Conservation (phyloP, 2,113 vertebrate species). For the Dendrocopos noguchii region DNA sequence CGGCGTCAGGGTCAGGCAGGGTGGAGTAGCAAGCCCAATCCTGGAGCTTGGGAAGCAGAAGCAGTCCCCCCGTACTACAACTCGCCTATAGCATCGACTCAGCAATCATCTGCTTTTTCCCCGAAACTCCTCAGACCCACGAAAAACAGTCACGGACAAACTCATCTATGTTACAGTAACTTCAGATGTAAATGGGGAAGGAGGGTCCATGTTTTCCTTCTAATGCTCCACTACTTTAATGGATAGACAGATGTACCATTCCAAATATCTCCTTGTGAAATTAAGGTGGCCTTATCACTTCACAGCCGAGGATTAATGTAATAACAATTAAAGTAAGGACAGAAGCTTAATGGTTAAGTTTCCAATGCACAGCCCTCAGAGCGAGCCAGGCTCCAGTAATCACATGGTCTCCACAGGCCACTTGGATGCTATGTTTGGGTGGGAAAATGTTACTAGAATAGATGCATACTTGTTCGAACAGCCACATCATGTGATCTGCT, state of each 20-base stretch:
- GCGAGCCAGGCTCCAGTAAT: neutral
- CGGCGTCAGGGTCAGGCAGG: neutral
- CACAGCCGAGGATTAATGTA: neutral
- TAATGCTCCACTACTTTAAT: too few species aligned
- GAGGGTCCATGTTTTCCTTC: neutral
- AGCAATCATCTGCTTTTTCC: neutral
- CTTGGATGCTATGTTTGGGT: constrained; percentile 11
- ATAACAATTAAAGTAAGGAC: neutral
- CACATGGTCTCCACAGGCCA: neutral
- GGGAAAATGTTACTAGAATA: constrained; percentile 57
- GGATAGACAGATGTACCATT: accelerated
- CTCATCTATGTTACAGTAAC: accelerated
- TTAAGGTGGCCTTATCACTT: neutral
- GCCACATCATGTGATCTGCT: neutral
- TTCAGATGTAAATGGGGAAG: neutral
- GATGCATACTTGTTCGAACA: neutral
- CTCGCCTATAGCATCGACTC: neutral
- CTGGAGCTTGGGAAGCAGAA: neutral
- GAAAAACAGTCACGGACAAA: neutral
- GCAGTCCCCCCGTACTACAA: too few species aligned
- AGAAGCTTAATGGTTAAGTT: neutral
- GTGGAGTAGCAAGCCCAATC: neutral
- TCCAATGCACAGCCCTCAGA: accelerated
- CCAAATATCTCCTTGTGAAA: neutral
- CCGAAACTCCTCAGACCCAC: neutral